Base-by-base conservation (phyloP, 2,888 invertebrate species). In the Aporophyla nigra region DNA sequence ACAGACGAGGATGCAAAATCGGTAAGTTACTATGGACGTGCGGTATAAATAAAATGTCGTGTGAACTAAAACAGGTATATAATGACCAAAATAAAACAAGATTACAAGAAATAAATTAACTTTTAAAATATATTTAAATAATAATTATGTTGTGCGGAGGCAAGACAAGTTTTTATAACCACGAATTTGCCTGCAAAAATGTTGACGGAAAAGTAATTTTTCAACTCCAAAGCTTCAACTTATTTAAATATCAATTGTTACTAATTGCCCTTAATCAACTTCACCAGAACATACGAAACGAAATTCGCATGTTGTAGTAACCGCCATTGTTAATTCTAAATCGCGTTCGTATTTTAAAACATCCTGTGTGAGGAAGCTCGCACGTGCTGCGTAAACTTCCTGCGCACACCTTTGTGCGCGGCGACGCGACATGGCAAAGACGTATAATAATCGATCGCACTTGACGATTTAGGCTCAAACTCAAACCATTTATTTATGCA, bases 311-410 rank as follows among this genome's bases (percentile, higher is more conserved):
- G 56, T 63, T 53, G 43, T 74, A 53, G 62, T 14, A 62, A 80
- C 71, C 87, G 87, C 87, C 87, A 89, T 86, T 86, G 88, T 87
- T 88, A 87, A 90, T 88, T 90, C 88, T 84, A 83, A 86, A 87
- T 87, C 88, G 91, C 91, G 88, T 91, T 92, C 91, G 92, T 92
- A 92, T 93, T 95, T 94, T 95, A 92, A 95, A 96, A 96, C 96
- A 96, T 96, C 96, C 96, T 96, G 96, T 96, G 94, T 87, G 84
- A 92, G 93, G 94, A 94, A 93, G 90, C 89, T 90, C 94, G 95
- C 96, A 96, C 96, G 96, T 96, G 96, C 95, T 90, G 66, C 76
- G 93, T 93, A 93, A 93, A 95, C 95, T 95, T 96, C 96, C 96
- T 94, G 95, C 89, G 89, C 77, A 86, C 87, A 90, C 90, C 89